Conservation (phyloP, 2,888 invertebrate genomes). For the Agrypnus murinus region DNA sequence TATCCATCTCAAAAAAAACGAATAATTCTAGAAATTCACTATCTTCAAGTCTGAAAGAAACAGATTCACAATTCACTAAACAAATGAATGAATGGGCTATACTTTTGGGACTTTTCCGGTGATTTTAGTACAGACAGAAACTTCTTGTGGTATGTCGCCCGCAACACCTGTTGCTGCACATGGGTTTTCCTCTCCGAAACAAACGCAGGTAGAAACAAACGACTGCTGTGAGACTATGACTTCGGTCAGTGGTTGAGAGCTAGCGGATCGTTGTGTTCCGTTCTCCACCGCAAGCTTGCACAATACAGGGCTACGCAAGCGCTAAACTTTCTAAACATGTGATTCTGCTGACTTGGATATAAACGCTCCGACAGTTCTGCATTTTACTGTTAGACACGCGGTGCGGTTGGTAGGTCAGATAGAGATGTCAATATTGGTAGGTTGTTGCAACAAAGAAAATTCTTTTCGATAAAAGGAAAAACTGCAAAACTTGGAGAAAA, state of each 20-base stretch:
- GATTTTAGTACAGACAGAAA: no score
- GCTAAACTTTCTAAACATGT: conserved; percentile 52
- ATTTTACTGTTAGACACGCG: conserved; percentile 19
- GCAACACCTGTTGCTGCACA: conserved; percentile 45
- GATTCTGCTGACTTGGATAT: conserved; percentile 40
- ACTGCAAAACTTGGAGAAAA: no score
- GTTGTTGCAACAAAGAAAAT: background rate
- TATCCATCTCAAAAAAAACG: no score
- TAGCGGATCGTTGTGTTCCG: conserved; percentile 44
- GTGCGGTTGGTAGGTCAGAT: background rate
- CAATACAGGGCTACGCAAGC: conserved; percentile 48
- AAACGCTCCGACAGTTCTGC: conserved; percentile 17
- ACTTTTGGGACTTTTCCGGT: no score
- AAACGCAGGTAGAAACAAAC: conserved; percentile 40
- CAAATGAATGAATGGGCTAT: no score
- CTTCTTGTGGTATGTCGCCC: conserved; percentile 13
- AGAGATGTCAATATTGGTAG: background rate
- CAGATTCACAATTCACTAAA: no score
- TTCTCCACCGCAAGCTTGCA: conserved; percentile 43
- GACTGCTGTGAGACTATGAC: conserved; percentile 36
- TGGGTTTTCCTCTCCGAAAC: conserved; percentile 21
- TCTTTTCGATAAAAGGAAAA: no score
- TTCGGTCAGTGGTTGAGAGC: conserved; percentile 34
- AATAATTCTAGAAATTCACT: no score
- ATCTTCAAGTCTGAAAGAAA: no score